Evolutionary conservation across 2,797 vertebrate genomes (phyloP).

Genomic region (Brachymystax lenok): DNA sequence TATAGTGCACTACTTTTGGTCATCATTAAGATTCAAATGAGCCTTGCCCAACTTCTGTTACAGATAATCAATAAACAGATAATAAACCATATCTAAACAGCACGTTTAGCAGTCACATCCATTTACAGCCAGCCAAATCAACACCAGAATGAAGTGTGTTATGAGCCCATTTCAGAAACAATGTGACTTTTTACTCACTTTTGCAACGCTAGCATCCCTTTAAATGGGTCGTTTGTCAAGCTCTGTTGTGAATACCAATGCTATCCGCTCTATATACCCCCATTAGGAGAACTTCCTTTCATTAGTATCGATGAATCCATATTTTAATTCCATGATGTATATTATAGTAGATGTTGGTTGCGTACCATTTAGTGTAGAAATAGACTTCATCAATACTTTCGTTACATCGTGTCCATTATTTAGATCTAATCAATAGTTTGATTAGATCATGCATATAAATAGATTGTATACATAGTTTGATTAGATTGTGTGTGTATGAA

Average conservation of each 20-base stretch:
- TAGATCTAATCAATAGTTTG: constrained; percentile 7
- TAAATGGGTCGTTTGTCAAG: neutral
- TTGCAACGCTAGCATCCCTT: neutral
- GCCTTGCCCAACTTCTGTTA: constrained; percentile 32
- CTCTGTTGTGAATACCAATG: neutral
- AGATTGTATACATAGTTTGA: neutral
- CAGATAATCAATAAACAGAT: constrained; percentile 25
- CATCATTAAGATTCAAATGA: constrained; percentile 42
- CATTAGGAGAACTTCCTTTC: neutral
- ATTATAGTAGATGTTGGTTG: constrained; percentile 1
- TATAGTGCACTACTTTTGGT: constrained; percentile 15
- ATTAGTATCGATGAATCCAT: neutral
- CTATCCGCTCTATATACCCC: neutral
- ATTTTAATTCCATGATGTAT: neutral
- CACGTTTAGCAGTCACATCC: constrained; percentile 17
- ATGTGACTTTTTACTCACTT: neutral
- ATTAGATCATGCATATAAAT: constrained; percentile 8
- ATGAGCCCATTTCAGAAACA: neutral
- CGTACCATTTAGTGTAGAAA: constrained; percentile 1
- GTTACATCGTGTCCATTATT: neutral
- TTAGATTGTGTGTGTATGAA: constrained; percentile 1
- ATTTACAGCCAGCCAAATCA: constrained; percentile 26
- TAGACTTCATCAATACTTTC: neutral
- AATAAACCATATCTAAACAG: constrained; percentile 10
- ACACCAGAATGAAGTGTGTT: constrained; percentile 11